These are phyloP conservation scores for Poeciliopsis prolifica DNA, from an alignment of 2,113 vertebrate species.

Conservation along the genomic window DNA sequence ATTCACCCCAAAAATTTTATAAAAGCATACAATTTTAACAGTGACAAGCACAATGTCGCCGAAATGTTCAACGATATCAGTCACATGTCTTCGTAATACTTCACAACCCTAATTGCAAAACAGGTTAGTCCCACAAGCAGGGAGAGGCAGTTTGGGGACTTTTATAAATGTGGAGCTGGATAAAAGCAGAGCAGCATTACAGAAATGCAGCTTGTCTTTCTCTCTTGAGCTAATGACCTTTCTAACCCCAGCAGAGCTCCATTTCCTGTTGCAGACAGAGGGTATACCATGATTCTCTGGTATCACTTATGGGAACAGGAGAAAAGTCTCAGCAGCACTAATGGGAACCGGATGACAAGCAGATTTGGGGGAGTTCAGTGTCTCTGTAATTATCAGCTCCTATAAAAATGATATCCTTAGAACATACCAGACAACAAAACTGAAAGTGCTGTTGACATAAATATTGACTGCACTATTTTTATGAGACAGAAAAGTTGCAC, in stretches of 20 bases:
- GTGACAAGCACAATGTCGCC: too few relatives aligned
- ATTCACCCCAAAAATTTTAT: too few relatives aligned
- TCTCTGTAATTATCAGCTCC: not conserved
- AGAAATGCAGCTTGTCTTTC: slow-evolving; percentile 4
- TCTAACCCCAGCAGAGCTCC: slow-evolving; percentile 47
- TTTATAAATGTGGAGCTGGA: slow-evolving; percentile 8
- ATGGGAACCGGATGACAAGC: slow-evolving; percentile 7
- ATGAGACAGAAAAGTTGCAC: not conserved
- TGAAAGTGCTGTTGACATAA: not conserved
- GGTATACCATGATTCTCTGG: slow-evolving; percentile 19
- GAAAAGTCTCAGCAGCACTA: slow-evolving; percentile 17
- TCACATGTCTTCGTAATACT: not conserved
- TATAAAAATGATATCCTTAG: not conserved
- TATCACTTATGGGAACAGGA: slow-evolving; percentile 17
- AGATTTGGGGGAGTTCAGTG: not conserved
- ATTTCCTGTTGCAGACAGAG: slow-evolving; percentile 62
- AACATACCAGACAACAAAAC: not conserved
- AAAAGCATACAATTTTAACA: not conserved
- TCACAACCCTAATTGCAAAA: not conserved
- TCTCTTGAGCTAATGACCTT: slow-evolving; percentile 48
- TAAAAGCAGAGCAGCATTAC: not conserved
- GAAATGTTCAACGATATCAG: too few relatives aligned
- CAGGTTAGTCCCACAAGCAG: not conserved
- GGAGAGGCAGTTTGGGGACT: not conserved
- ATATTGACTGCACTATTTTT: not conserved